A percentile compares a stretch with the other conserved stretches of the same genome.
phyloP scores from a whole-genome alignment of 64 coral and sea anemone species.

The Pocillopora verrucosa region DNA sequence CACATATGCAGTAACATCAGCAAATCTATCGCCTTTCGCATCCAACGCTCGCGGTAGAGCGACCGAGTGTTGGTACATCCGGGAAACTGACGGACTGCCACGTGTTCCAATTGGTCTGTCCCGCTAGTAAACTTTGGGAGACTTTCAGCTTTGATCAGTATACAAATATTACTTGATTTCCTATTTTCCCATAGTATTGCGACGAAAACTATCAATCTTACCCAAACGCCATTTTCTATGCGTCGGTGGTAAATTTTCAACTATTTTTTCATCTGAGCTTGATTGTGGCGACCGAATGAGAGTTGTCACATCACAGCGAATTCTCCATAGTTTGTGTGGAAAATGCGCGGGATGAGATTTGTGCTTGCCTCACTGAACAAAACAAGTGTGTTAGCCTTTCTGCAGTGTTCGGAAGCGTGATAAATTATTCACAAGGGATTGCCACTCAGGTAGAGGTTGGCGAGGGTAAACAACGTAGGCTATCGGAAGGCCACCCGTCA shows the following conservation, averaged over 20 bases:
- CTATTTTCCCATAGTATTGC: neutral
- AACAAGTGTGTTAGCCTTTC: conserved; percentile 25
- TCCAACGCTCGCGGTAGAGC: conserved; percentile 6
- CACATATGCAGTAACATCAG: conserved; percentile 48
- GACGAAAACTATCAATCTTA: neutral
- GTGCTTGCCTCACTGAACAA: neutral
- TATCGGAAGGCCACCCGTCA: conserved; percentile 12
- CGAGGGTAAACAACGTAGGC: conserved; percentile 6
- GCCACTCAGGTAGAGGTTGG: neutral
- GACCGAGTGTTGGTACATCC: conserved; percentile 70
- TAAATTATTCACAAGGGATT: conserved; percentile 37
- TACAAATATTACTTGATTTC: neutral
- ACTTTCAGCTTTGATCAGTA: neutral
- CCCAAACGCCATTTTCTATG: too few species aligned
- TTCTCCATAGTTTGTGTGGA: neutral
- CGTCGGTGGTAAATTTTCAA: too few species aligned
- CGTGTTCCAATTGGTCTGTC: conserved; percentile 92
- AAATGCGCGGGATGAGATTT: conserved; percentile 24
- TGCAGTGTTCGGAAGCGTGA: neutral
- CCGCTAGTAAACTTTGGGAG: conserved; percentile 1
- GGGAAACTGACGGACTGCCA: conserved; percentile 76
- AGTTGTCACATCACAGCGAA: neutral
- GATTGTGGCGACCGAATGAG: too few species aligned
- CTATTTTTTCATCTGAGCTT: too few species aligned
- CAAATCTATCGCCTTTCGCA: conserved; percentile 17